These are phyloP conservation scores for Apamea epomidion DNA, from an alignment of 2,888 invertebrate species.

Conservation along the genomic window DNA sequence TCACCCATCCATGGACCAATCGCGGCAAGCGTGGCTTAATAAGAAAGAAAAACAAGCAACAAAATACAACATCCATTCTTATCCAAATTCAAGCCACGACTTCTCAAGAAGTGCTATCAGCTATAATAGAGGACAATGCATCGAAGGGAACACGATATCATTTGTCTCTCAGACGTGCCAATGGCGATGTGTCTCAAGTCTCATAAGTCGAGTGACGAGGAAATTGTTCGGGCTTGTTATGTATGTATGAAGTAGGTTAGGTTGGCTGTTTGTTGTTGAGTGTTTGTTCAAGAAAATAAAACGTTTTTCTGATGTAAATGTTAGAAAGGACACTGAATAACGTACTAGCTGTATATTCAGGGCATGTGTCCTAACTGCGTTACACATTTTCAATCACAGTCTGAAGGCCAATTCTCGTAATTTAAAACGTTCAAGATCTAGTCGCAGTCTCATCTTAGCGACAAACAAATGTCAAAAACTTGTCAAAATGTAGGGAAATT, in stretches of 20 bases:
- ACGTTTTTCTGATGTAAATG: not conserved
- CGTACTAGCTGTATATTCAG: not conserved
- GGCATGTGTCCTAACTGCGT: too few species aligned
- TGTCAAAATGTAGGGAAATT: too few species aligned
- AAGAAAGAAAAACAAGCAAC: not conserved
- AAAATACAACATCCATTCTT: not conserved
- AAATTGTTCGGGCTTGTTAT: conserved; percentile 3
- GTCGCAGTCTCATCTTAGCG: too few species aligned
- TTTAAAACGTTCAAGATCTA: too few species aligned
- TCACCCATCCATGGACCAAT: too few species aligned
- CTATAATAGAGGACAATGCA: conserved; percentile 12
- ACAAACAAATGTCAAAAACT: too few species aligned
- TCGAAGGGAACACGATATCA: conserved; percentile 24
- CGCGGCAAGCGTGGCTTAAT: too few species aligned
- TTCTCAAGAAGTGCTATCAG: not conserved
- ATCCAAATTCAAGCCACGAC: not conserved
- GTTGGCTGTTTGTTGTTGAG: not conserved
- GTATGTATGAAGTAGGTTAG: not conserved
- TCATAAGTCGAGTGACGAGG: conserved; percentile 6
- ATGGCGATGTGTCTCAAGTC: conserved; percentile 5
- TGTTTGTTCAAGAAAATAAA: not conserved
- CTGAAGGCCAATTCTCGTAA: too few species aligned
- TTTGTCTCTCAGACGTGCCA: conserved; percentile 36
- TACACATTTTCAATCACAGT: too few species aligned
- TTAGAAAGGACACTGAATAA: not conserved